Base-by-base conservation (phyloP, 2,797 vertebrate species). In the Cuculus canorus region DNA sequence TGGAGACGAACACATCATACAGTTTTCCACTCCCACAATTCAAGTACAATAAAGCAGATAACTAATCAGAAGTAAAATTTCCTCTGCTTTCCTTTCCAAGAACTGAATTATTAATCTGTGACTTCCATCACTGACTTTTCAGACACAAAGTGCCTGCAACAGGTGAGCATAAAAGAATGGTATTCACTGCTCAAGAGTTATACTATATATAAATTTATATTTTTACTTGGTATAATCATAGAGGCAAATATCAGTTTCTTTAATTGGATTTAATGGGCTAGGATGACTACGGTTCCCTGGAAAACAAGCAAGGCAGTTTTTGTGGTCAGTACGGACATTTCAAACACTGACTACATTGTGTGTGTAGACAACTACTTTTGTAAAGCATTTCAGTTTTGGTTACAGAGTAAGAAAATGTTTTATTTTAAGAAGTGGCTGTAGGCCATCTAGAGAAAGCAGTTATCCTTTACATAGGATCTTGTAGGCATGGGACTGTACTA, bases 1-100 rank as follows among this genome's bases (percentile, higher is more conserved):
- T 68, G 37, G 23, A 75, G 22, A 66, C 13, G 63, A 73, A 10
- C 0, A 1, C 1, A 1, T 41, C 52, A 13, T 22, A 41, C 21
- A 57, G 19, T 3, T 48, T 87, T 71, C 27, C 5, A 7, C 16
- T 64, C 21, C n/a, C 11, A 32, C 1, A 5, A 28, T 1, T 1
- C 2, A 1, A 73, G 18, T 23, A 33, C 52, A 63, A 53, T 23
- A 32, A 16, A 53, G n/a, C 3, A 8, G 8, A 21, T 32, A 85
- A 81, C 11, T 45, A 28, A 54, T 37, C 53, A 53, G 17, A 73
- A 57, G 4, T 17, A 69, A 79, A 79, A 54, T 14, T 3, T n/a
- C 28, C 19, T 72, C 79, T 72, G 12, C 5, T 60, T 7, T 54
- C 18, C 39, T 82, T 85, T 72, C 59, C 17, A 52, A 59, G 35